phyloP scores from a whole-genome alignment of 2,888 invertebrate genomes.

The Caenorhabditis sp. region DNA sequence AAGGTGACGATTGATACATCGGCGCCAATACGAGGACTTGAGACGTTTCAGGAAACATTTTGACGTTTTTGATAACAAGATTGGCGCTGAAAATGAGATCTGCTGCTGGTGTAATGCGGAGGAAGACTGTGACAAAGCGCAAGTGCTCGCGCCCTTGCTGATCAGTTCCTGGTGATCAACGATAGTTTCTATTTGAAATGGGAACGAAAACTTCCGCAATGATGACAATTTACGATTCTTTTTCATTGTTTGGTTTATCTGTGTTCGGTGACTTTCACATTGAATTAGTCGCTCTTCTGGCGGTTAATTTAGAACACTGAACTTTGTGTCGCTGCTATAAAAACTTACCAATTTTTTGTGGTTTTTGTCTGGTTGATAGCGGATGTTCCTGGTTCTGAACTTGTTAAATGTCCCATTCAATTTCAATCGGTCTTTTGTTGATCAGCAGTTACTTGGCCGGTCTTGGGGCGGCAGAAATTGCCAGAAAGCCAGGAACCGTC shows the following conservation, averaged over 20 bases:
- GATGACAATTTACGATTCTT: constrained; percentile 12
- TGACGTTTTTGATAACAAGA: constrained; percentile 13
- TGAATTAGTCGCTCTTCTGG: constrained; percentile 18
- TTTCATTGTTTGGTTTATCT: constrained; percentile 23
- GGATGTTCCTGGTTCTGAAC: constrained; percentile 7
- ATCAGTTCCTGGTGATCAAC: neutral
- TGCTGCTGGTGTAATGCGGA: neutral
- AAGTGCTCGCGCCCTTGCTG: neutral
- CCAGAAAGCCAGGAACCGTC: no score
- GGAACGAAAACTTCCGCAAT: constrained; percentile 4
- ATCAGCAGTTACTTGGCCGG: no score
- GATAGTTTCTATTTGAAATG: neutral
- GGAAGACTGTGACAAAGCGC: neutral
- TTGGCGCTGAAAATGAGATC: neutral
- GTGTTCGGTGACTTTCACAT: constrained; percentile 32
- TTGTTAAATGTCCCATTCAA: neutral
- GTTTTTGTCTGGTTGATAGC: constrained; percentile 16
- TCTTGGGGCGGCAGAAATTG: no score
- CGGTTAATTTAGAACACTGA: constrained; percentile 6
- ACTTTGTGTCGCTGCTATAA: constrained; percentile 9
- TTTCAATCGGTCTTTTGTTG: no score
- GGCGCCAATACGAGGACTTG: neutral
- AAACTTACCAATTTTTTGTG: constrained; percentile 9
- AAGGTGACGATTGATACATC: neutral
- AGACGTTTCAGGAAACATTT: no score